Evolutionary conservation across 1,140 invertebrate species (phyloP), one percentile per base, ranked within the genome.

Genomic region (Anthonomus grandis): DNA sequence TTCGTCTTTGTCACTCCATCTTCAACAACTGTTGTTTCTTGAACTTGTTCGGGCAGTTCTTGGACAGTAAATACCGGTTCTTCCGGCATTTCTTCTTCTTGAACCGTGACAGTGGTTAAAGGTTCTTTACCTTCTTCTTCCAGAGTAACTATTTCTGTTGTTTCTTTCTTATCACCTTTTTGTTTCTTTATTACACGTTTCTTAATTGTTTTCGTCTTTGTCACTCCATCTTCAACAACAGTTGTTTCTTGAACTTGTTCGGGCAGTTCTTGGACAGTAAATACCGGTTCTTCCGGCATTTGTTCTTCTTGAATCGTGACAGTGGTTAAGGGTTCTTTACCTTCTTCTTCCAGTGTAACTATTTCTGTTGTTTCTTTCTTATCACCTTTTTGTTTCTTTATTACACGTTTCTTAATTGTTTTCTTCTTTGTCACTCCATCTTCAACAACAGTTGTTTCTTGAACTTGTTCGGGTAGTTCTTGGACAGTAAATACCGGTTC

Each of bases 91-190:
- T 10, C 9, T 37, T 58, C 49, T 64, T 62, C 9, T 37, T n/a
- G 4, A 2, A 49, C 21, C 9, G 10, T 50, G 4, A 73, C 65
- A 3, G 64, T 70, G 2, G 64, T 70, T 24, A 75, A 61, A 8
- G 74, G 70, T 39, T 65, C 59, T 54, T 75, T 69, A 24, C 73
- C 71, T 55, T 76, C 73, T 64, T 76, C 72, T 65, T 76, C 63
- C 6, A 70, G 47, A 6, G 67, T 69, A 9, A 61, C 54, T 23
- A 70, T 69, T 57, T 70, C 64, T 36, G 73, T 68, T 2, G 22
- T 46, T 25, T 67, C 61, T 36, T 64, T 37, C 34, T 74, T 73
- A 9, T 68, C 64, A 24, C 74, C 67, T 34, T 64, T 68, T 19
- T 64, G 54, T 60, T 69, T 76, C 55, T 73, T 75, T 9, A 71